Conservation (phyloP, 2,888 invertebrate genomes). For the Pseudococcus longispinus region DNA sequence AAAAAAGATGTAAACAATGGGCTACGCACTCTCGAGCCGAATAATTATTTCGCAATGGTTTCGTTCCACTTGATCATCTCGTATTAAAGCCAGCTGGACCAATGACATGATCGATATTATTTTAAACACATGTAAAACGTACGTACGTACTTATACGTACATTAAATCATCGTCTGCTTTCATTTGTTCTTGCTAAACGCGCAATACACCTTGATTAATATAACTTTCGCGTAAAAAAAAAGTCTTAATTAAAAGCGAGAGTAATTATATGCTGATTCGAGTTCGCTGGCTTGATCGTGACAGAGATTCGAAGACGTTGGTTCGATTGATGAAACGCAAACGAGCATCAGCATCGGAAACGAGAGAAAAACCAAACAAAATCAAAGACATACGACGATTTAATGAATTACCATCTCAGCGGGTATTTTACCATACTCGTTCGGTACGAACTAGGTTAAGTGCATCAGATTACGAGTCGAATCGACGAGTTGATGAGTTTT, state of each 20-base stretch:
- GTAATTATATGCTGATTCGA: background rate
- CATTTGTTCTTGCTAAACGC: background rate
- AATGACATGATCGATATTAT: background rate
- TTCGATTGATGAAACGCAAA: no score
- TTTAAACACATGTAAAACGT: background rate
- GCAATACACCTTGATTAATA: background rate
- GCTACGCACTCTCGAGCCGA: background rate
- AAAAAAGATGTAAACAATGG: background rate
- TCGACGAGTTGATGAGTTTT: background rate
- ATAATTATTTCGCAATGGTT: constrained; percentile 16
- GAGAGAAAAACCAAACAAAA: background rate
- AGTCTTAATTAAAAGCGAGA: constrained; percentile 39
- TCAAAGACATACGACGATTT: background rate
- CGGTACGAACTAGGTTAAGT: background rate
- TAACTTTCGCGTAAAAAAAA: constrained; percentile 28
- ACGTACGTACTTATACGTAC: background rate
- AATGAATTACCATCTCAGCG: constrained; percentile 10
- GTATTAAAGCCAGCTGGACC: background rate
- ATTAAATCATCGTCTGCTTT: background rate
- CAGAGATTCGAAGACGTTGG: no score
- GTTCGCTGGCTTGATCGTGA: background rate
- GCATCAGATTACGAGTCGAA: background rate
- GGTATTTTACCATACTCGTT: background rate
- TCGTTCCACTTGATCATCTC: constrained; percentile 9
- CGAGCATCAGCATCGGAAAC: background rate